phyloP scores from a whole-genome alignment of 37 sponge, comb jelly and placozoan species.

The Geodia barretti region DNA sequence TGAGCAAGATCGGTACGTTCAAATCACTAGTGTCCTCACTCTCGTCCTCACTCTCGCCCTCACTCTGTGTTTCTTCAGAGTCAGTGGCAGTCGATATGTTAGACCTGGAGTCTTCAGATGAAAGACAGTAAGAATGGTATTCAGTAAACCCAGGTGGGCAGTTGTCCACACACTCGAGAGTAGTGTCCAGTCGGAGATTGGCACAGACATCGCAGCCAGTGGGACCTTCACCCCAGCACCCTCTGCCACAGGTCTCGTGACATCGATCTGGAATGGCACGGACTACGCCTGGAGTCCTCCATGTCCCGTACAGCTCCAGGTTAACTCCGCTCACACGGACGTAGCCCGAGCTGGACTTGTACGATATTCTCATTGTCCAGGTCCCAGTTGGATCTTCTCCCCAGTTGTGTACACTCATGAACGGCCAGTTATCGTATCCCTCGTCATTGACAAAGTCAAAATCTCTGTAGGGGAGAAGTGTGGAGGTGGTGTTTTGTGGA shows the following conservation, averaged over 20 bases:
- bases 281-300: constrained; percentile 25
- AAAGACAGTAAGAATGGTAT: constrained; percentile 6
- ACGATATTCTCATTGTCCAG: constrained; percentile 53
- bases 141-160: constrained; percentile 45
- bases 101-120: too few relatives aligned
- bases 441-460: constrained; percentile 48
- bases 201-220: constrained; percentile 60
- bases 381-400: constrained; percentile 70
- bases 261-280: constrained; percentile 25
- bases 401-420: constrained; percentile 80
- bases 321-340: constrained; percentile 13
- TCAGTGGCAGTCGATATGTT: too few relatives aligned
- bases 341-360: constrained; percentile 13
- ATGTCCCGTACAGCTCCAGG: constrained; percentile 48
- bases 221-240: constrained; percentile 30
- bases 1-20: too few relatives aligned
- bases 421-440: constrained; percentile 77
- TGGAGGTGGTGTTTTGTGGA: constrained; percentile 77
- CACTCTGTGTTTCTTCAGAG: too few relatives aligned
- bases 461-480: constrained; percentile 58
- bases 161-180: constrained; percentile 59
- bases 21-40: too few relatives aligned
- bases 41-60: too few relatives aligned
- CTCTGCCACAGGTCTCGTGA: constrained; percentile 38
- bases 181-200: constrained; percentile 22